Percentiles rank a stretch among this genome's conserved stretches.
Conservation (phyloP, 2,888 invertebrate species). For the Eilema depressum region DNA sequence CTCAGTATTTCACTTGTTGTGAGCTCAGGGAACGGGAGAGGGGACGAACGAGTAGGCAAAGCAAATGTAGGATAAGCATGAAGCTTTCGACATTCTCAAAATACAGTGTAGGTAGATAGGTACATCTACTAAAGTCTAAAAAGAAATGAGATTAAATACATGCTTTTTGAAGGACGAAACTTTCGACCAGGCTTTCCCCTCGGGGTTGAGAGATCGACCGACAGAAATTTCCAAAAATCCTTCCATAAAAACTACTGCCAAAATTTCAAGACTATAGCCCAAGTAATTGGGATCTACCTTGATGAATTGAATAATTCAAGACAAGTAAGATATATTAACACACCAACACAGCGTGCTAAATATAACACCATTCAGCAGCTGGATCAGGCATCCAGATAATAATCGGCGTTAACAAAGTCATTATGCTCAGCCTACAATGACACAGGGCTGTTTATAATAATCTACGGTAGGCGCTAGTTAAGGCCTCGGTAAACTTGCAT, state of each 20-base stretch:
- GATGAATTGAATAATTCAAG: no score
- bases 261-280: no score
- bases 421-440: slow-evolving; percentile 51
- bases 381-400: slow-evolving; percentile 61
- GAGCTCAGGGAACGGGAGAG: background rate
- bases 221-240: no score
- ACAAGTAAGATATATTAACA: background rate
- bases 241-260: no score
- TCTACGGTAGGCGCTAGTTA: slow-evolving; percentile 53
- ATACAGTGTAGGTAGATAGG: background rate
- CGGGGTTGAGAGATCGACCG: no score
- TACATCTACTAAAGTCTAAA: background rate
- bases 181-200: no score
- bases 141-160: no score
- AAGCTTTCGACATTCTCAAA: background rate
- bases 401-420: slow-evolving; percentile 68
- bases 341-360: slow-evolving; percentile 18
- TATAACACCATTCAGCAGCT: slow-evolving; percentile 50
- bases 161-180: no score
- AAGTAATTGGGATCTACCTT: no score
- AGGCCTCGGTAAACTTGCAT: slow-evolving; percentile 11
- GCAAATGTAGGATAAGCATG: background rate
- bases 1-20: background rate
- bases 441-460: slow-evolving; percentile 62
- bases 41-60: background rate